These are phyloP conservation scores for Acanthurus lineatus DNA, from an alignment of 2,797 vertebrate genomes.

Conservation along the genomic window DNA sequence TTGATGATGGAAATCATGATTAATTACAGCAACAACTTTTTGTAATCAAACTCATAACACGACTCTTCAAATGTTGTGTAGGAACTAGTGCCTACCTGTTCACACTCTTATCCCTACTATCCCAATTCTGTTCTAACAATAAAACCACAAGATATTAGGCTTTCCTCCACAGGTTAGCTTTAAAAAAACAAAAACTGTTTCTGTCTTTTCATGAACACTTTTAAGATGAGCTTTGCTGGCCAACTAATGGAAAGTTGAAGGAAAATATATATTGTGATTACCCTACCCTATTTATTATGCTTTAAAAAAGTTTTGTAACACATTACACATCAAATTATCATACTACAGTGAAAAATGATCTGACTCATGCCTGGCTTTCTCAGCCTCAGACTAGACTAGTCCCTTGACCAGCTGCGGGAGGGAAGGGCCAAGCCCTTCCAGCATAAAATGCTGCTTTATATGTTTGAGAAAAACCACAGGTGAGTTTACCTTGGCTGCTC, in stretches of 20 bases:
- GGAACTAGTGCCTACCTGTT: not conserved
- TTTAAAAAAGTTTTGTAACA: not conserved
- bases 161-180: too few relatives aligned
- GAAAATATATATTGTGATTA: not conserved
- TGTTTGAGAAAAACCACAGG: not conserved
- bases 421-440: too few relatives aligned
- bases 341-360: not conserved
- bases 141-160: too few relatives aligned
- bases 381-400: too few relatives aligned
- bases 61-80: not conserved
- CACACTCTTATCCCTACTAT: not conserved
- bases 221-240: not conserved
- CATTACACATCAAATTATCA: not conserved
- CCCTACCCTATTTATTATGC: too few relatives aligned
- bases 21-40: not conserved
- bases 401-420: not conserved
- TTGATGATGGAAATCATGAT: conserved; percentile 29
- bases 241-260: not conserved
- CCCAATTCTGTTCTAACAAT: not conserved
- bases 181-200: too few relatives aligned
- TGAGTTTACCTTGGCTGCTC: conserved; percentile 70
- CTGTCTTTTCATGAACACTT: not conserved
- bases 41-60: conserved; percentile 8
- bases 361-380: not conserved
- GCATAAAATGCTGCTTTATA: not conserved